Base-by-base conservation (phyloP, 53 echinoderm and acorn worm species). In the Hippasteria phrygiana region DNA sequence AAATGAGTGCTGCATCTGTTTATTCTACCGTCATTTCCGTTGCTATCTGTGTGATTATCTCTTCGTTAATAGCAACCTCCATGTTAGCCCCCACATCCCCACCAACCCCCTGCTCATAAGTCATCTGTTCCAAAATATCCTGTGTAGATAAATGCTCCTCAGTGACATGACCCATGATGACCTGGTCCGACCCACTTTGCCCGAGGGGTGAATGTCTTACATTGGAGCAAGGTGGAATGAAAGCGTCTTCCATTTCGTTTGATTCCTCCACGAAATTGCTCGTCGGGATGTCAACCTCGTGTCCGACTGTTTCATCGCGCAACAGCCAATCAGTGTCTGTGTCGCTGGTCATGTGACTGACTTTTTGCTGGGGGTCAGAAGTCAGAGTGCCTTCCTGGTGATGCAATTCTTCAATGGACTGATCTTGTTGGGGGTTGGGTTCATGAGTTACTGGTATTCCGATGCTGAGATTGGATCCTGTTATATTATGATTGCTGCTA, bases 61-160 rank as follows among this genome's bases (percentile, higher is more conserved):
- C 90, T 45, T 81, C 81, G 33, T 77, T 45, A 13, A 90, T 81
- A 13, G 73, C 76, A 26, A 89, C 78, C 71, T 89, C 89, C 90
- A 90, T 82, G 26, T 90, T 90, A 36, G 90, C 90, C 14, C 72
- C 90, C 42, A 82, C 81, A 18, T 59, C 36, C 37, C 71, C 80
- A 18, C 18, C 90, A n/a, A 73, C 90, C 39, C 74, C 90, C 82
- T 73, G 53, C 62, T 90, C 90, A 29, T 81, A 90, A 33, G 90
- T 73, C 81, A 90, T 82, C 36, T 74, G 90, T 31, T 90, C 90
- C 56, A 90, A 74, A 22, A 90, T 90, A 28, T 90, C 90, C 62
- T 62, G 81, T 2, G 90, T 73, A 20, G 90, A 48, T 74, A 90
- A 72, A 32, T 82, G 72, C 46, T 90, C 90, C 34, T 77, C 82